Evolutionary conservation across 2,888 invertebrate genomes (phyloP).

Genomic region (Cephalotes varians): DNA sequence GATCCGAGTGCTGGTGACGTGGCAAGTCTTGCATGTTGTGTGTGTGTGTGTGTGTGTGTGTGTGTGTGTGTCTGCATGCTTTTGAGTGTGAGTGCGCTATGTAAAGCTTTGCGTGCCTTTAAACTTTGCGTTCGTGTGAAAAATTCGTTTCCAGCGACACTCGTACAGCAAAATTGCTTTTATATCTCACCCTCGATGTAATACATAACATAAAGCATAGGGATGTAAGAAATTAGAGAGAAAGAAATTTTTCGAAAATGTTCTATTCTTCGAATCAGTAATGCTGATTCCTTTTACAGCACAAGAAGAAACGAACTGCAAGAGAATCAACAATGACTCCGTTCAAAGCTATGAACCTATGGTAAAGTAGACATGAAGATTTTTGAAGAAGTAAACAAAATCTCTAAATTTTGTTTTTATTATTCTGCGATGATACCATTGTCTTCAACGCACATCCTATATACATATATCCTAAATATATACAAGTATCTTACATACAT

Average conservation of each 20-base stretch:
- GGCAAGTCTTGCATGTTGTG: conserved; percentile 84
- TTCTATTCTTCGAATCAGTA: not conserved
- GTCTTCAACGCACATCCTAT: not conserved
- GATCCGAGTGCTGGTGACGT: conserved; percentile 86
- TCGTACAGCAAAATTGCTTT: conserved; percentile 67
- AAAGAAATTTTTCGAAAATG: not conserved
- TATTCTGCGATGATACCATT: not conserved
- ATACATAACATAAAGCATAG: not conserved
- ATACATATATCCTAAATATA: no score
- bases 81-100: conserved; percentile 53
- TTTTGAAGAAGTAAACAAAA: not conserved
- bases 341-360: not conserved
- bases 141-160: conserved; percentile 72
- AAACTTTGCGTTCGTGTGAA: conserved; percentile 62
- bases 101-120: conserved; percentile 51
- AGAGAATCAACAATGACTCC: not conserved
- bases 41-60: not conserved
- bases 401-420: not conserved
- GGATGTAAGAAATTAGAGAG: not conserved
- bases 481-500: not conserved
- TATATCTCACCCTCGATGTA: conserved; percentile 38
- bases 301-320: not conserved
- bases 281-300: not conserved
- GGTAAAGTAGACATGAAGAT: not conserved
- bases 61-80: conserved; percentile 62